phyloP scores from a whole-genome alignment of 2,113 vertebrate species.

The Ascaphus truei region DNA sequence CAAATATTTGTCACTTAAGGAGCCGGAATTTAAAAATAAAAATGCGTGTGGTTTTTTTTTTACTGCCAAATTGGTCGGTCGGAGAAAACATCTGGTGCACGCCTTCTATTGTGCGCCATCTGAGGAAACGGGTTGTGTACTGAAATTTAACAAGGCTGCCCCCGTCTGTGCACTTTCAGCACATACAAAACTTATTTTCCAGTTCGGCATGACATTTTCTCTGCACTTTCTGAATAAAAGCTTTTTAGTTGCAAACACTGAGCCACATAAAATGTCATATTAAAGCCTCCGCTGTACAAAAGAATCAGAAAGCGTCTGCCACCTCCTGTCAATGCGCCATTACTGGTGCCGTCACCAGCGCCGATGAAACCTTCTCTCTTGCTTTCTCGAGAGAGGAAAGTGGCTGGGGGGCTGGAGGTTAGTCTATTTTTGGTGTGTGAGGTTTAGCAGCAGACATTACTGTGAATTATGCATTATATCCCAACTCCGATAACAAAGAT shows the following conservation, averaged over 20 bases:
- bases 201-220: not conserved
- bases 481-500: too few species aligned
- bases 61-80: not conserved
- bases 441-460: not conserved
- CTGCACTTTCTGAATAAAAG: not conserved
- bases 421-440: conserved; percentile 6
- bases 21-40: too few species aligned
- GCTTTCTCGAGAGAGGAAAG: conserved; percentile 4
- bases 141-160: conserved; percentile 1
- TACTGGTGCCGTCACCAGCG: not conserved
- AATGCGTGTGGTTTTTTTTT: too few species aligned
- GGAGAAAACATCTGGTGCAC: not conserved
- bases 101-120: not conserved
- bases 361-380: conserved; percentile 3
- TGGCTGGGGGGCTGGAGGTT: not conserved
- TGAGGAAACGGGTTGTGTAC: not conserved
- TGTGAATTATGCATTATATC: conserved; percentile 4
- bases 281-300: not conserved
- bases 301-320: not conserved
- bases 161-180: conserved; percentile 1
- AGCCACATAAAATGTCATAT: conserved; percentile 11
- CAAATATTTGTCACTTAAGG: too few species aligned
- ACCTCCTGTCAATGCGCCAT: conserved; percentile 1
- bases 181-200: conserved; percentile 8
- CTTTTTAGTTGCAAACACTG: conserved; percentile 6